Percentiles rank a stretch among this genome's conserved stretches.
These are phyloP conservation scores for Tachyglossus aculeatus DNA, from an alignment of 2,797 vertebrate species.

Conservation along the genomic window DNA sequence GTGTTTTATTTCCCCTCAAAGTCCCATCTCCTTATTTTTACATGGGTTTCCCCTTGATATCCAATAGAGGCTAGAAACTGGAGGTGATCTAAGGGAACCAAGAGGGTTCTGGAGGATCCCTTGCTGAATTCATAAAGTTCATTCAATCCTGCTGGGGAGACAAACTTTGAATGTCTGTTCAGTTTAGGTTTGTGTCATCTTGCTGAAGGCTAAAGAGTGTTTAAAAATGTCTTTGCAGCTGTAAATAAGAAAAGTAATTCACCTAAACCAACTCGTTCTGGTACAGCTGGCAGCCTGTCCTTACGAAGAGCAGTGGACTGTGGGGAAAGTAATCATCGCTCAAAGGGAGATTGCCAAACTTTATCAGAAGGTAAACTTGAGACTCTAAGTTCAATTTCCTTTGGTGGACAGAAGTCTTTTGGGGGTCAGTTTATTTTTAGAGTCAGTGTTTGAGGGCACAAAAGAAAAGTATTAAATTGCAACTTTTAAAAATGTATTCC, in stretches of 20 bases:
- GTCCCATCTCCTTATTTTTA: no score
- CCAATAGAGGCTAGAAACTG: no score
- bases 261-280: conserved; percentile 77
- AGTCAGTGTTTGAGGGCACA: neutral
- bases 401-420: neutral
- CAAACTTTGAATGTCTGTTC: neutral
- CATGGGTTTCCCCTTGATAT: no score
- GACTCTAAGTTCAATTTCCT: neutral
- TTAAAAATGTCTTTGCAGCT: conserved; percentile 67
- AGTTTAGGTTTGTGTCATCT: neutral
- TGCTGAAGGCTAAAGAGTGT: conserved; percentile 8
- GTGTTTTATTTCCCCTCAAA: no score
- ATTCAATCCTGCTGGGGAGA: no score
- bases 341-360: conserved; percentile 79
- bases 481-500: no score
- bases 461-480: neutral
- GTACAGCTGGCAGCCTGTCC: conserved; percentile 77
- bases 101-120: no score
- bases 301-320: conserved; percentile 81
- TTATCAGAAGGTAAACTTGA: conserved; percentile 71
- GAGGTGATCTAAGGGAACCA: no score
- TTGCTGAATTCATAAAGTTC: no score
- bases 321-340: conserved; percentile 77
- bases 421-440: neutral
- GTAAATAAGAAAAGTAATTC: conserved; percentile 84